Evolutionary conservation across 2,888 invertebrate genomes (phyloP), one percentile per base, ranked within the genome.

Genomic region (Iselma pallidipennis): DNA sequence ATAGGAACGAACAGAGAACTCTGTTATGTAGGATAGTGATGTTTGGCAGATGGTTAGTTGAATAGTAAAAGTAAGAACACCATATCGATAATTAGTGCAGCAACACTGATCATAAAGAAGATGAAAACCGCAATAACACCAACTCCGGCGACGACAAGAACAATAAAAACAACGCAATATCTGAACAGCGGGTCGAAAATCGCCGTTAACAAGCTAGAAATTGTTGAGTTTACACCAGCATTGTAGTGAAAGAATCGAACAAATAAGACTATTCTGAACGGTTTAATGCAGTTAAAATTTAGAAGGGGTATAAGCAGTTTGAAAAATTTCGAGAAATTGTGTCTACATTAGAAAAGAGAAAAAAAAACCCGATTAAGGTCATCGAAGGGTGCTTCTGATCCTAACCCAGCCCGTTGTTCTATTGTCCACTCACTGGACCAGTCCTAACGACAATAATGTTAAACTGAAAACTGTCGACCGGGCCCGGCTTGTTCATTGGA

Each of bases 361-460:
- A 45, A 45, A n/a, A n/a, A n/a, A n/a, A n/a, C n/a, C n/a, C 45
- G 45, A 45, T 45, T 45, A 45, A 45, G 45, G 45, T 23, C 45
- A 45, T 45, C 45, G n/a, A 23, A 42, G 19, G 42, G 42, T 42
- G 42, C 19, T 37, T 19, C 19, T 45, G 45, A 45, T 45, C 45
- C 28, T 7, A 28, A n/a, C 23, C 45, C 4, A 45, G 45, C 23
- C 45, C 45, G 45, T 45, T 45, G 23, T 45, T n/a, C 45, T 9
- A 45, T 45, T 45, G 45, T 45, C 45, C 45, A 45, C 23, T 45
- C 9, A 12, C 45, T 45, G 45, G 45, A 45, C 45, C 45, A 45
- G 45, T 45, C 23, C 45, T 45, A 45, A 45, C 45, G 45, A 45
- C 45, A 45, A 45, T 45, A 45, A n/a, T n/a, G n/a, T 45, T 23